These are phyloP conservation scores for Pachypanchax playfairii DNA, from an alignment of 2,113 vertebrate species.

Conservation along the genomic window DNA sequence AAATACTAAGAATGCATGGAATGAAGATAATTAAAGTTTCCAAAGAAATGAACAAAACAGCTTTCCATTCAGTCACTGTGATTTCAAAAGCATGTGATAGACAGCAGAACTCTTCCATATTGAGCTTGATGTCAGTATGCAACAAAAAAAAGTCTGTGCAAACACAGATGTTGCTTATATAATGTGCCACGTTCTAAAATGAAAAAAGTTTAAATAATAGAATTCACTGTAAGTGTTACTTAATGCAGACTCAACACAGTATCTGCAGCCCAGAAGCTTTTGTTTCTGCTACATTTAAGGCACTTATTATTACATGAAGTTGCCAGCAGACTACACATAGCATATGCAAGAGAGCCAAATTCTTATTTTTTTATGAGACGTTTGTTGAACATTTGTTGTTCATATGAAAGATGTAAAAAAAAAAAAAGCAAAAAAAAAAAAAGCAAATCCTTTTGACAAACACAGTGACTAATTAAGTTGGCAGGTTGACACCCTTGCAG, in stretches of 20 bases:
- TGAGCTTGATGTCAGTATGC: background rate
- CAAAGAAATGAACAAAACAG: background rate
- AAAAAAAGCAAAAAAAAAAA: too few species aligned
- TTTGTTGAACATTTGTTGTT: conserved; percentile 26
- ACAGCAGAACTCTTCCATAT: background rate
- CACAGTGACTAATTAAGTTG: conserved; percentile 17
- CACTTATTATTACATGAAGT: conserved; percentile 34
- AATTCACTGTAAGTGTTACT: conserved; percentile 7
- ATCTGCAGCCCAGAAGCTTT: conserved; percentile 7
- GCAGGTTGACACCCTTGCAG: conserved; percentile 5
- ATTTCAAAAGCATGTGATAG: background rate
- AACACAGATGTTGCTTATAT: conserved; percentile 5
- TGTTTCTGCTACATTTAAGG: conserved; percentile 21
- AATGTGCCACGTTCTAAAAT: background rate
- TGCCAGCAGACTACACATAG: conserved; percentile 30
- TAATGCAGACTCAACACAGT: conserved; percentile 7
- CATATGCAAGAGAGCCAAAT: conserved; percentile 8
- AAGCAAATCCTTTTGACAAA: conserved; percentile 9
- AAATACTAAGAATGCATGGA: too few species aligned
- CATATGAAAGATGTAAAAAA: conserved; percentile 13
- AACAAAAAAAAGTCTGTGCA: background rate
- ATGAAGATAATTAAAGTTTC: background rate
- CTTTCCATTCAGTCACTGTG: background rate
- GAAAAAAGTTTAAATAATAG: conserved; percentile 16
- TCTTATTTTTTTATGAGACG: conserved; percentile 43